phyloP scores from a whole-genome alignment of 2,113 vertebrate species.

The Xerus inauris region DNA sequence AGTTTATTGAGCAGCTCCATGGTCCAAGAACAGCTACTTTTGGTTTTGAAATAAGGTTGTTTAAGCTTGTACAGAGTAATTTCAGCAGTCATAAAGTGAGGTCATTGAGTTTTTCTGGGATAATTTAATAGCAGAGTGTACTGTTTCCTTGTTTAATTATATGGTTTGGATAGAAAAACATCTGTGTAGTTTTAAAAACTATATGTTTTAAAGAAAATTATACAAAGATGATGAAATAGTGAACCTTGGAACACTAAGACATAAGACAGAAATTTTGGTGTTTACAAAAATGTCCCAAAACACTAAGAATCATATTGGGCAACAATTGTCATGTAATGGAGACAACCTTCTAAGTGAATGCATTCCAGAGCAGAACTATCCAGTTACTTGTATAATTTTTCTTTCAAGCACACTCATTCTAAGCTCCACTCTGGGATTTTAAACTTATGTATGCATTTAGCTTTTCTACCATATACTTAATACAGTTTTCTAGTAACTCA shows the following conservation, averaged over 20 bases:
- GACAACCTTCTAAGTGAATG: neutral
- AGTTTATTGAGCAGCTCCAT: conserved; percentile 30
- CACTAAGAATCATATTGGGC: neutral
- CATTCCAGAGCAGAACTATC: neutral
- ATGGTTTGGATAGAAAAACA: neutral
- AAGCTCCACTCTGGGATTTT: neutral
- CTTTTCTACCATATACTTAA: neutral
- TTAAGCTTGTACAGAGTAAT: neutral
- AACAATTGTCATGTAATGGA: neutral
- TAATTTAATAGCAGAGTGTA: conserved; percentile 55
- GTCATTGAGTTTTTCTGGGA: conserved; percentile 40
- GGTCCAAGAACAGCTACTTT: neutral
- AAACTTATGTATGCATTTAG: neutral
- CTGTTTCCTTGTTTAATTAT: conserved; percentile 47
- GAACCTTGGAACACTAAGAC: neutral
- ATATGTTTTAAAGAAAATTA: conserved; percentile 32
- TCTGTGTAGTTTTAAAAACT: neutral
- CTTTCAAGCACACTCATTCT: neutral
- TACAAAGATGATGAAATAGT: conserved; percentile 34
- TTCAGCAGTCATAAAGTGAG: neutral
- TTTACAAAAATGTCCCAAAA: neutral
- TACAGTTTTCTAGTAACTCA: neutral
- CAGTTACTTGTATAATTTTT: neutral
- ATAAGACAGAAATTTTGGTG: neutral
- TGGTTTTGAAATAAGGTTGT: conserved; percentile 19